Conservation (phyloP, 2,797 vertebrate species). For the Ibycter americanus region DNA sequence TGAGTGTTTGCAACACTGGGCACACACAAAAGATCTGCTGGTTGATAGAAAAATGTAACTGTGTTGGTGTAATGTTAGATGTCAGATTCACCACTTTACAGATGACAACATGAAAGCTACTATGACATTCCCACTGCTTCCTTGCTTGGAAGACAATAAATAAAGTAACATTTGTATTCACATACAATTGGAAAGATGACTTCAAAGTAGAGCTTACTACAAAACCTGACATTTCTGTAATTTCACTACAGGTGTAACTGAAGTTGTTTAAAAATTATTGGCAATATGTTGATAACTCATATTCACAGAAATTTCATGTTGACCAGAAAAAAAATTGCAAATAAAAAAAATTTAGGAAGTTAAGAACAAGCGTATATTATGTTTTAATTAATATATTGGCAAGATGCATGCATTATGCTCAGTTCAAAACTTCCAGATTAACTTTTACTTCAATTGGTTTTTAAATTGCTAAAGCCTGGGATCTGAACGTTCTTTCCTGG, state of each 20-base stretch:
- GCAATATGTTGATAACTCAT: not conserved
- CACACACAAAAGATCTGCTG: not conserved
- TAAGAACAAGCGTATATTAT: not conserved
- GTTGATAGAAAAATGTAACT: not conserved
- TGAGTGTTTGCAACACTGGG: not conserved
- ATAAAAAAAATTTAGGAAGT: not conserved
- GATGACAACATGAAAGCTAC: not conserved
- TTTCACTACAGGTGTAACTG: not conserved
- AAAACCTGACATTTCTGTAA: not conserved
- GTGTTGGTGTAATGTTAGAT: not conserved
- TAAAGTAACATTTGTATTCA: not conserved
- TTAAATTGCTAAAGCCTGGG: not conserved
- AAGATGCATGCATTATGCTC: not conserved
- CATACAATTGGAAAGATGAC: not conserved
- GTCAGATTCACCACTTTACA: not conserved
- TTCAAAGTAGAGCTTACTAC: not conserved
- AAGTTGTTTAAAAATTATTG: not conserved
- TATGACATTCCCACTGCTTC: not conserved
- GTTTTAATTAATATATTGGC: not conserved
- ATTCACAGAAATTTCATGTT: not conserved
- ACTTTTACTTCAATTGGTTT: not conserved
- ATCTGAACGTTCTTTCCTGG: not conserved
- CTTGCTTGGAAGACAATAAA: not conserved
- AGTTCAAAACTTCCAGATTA: not conserved
- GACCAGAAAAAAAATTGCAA: not conserved